phyloP scores from a whole-genome alignment of 2,888 invertebrate species.

The Xylocampa areola region DNA sequence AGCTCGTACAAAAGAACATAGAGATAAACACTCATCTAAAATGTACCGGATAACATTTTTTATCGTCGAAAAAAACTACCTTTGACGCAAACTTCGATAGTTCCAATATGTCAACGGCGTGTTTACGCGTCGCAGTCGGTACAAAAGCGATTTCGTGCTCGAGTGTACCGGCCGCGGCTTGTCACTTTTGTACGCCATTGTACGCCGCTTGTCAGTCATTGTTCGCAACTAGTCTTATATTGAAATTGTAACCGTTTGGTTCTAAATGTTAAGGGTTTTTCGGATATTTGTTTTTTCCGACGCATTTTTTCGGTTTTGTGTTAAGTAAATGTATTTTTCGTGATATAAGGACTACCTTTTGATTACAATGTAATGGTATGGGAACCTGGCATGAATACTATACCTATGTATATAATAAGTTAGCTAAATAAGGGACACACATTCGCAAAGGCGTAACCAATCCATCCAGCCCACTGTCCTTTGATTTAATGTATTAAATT shows the following conservation, averaged over 20 bases:
- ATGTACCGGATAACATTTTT: constrained; percentile 45
- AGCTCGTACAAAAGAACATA: constrained; percentile 27
- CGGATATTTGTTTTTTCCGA: background rate
- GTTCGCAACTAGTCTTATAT: constrained; percentile 40
- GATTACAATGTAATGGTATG: too few species aligned
- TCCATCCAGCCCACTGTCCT: too few species aligned
- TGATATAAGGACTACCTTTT: too few species aligned
- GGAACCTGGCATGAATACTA: too few species aligned
- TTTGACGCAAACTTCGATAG: constrained; percentile 50
- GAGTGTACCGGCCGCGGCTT: constrained; percentile 53
- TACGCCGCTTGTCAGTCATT: constrained; percentile 46
- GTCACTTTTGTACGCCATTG: constrained; percentile 54
- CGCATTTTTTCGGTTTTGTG: too few species aligned
- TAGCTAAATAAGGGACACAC: too few species aligned
- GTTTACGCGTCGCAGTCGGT: constrained; percentile 55
- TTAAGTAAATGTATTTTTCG: too few species aligned
- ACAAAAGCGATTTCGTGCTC: constrained; percentile 60
- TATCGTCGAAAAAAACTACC: constrained; percentile 44
- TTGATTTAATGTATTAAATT: too few species aligned
- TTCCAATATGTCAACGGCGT: constrained; percentile 56
- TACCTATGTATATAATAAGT: too few species aligned
- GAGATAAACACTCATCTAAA: constrained; percentile 52
- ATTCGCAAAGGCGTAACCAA: too few species aligned
- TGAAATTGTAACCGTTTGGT: constrained; percentile 38
- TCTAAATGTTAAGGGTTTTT: background rate